These are phyloP conservation scores for Nephotettix cincticeps DNA, from an alignment of 1,140 invertebrate genomes.

Conservation along the genomic window DNA sequence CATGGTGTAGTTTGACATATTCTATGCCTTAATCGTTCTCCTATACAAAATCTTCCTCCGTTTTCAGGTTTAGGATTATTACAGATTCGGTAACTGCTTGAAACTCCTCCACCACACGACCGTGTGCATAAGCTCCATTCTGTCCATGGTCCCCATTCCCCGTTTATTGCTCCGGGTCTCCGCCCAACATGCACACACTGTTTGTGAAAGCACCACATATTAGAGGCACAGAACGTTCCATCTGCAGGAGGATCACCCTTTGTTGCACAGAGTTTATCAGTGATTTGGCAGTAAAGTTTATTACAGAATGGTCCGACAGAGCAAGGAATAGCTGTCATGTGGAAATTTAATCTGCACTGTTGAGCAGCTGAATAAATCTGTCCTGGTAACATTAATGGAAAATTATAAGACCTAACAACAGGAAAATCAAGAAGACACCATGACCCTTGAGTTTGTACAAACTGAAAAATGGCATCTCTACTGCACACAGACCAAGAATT, in stretches of 20 bases:
- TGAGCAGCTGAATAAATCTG: conserved; percentile 67
- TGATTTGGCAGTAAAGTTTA: conserved; percentile 56
- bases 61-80: conserved; percentile 69
- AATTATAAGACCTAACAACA: conserved; percentile 51
- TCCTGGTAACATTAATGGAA: conserved; percentile 61
- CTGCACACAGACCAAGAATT: conserved; percentile 67
- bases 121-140: conserved; percentile 68
- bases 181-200: conserved; percentile 63
- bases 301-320: conserved; percentile 50
- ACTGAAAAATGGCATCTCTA: conserved; percentile 58
- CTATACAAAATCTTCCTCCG: conserved; percentile 76
- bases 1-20: conserved; percentile 67
- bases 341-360: conserved; percentile 57
- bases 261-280: conserved; percentile 55
- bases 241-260: conserved; percentile 62
- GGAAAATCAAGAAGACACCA: conserved; percentile 65
- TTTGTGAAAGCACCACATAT: conserved; percentile 63
- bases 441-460: conserved; percentile 46
- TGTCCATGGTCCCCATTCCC: conserved; percentile 64
- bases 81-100: conserved; percentile 72
- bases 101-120: conserved; percentile 84
- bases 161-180: conserved; percentile 60
- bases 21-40: conserved; percentile 70
- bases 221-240: conserved; percentile 65
- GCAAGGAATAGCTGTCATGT: conserved; percentile 28